phyloP scores from a whole-genome alignment of 2,113 vertebrate genomes.

The Catharus minimus region DNA sequence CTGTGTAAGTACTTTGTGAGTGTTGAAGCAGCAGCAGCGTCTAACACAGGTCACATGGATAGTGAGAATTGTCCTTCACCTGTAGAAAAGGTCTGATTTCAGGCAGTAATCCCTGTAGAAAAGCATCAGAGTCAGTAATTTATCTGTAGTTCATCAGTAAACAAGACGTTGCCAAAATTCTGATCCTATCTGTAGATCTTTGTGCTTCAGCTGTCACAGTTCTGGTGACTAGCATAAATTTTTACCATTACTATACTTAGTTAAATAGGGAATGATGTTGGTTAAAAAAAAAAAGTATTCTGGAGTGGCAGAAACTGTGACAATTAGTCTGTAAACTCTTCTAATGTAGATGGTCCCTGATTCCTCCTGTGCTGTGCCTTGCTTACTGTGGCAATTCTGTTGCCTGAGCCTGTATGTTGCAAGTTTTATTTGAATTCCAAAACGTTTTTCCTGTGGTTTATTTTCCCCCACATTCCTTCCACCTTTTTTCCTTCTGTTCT shows the following conservation, averaged over 20 bases:
- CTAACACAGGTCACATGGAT: accelerated
- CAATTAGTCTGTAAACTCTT: neutral
- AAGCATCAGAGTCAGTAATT: neutral
- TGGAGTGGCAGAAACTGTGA: neutral
- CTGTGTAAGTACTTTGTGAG: accelerated
- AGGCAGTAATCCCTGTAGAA: neutral
- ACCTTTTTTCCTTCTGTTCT: neutral
- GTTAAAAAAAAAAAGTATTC: neutral
- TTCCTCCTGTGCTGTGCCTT: neutral
- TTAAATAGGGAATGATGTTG: neutral
- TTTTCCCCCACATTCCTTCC: neutral
- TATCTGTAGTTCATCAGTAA: neutral
- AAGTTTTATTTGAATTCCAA: neutral
- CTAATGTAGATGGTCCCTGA: neutral
- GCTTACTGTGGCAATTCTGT: neutral
- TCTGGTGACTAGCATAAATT: neutral
- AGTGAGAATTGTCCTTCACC: neutral
- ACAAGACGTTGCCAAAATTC: neutral
- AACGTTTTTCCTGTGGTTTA: neutral
- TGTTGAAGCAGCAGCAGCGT: neutral
- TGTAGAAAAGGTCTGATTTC: neutral
- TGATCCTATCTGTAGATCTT: neutral
- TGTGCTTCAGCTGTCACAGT: neutral
- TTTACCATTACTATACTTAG: neutral
- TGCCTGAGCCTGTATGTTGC: neutral